Evolutionary conservation across 2,797 vertebrate species (phyloP).

Genomic region (Darevskia mixta): DNA sequence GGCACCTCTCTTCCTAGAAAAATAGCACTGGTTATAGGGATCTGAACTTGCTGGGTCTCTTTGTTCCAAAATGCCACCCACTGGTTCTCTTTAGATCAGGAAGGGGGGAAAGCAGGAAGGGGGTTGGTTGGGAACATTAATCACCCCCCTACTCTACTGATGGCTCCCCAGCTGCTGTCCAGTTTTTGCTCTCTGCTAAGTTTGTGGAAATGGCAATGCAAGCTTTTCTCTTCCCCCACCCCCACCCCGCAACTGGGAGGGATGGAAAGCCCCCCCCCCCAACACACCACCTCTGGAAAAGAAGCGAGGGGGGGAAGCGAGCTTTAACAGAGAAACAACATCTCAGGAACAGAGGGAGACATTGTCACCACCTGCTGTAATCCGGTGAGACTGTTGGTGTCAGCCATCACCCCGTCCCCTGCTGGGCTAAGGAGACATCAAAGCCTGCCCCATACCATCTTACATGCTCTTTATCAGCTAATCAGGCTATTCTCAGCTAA

Average conservation of each 20-base stretch:
- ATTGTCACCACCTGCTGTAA: constrained; percentile 76
- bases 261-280: neutral
- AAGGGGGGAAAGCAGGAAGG: no score
- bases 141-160: no score
- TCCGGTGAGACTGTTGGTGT: constrained; percentile 82
- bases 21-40: no score
- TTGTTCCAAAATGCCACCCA: no score
- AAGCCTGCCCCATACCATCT: constrained; percentile 82
- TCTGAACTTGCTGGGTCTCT: no score
- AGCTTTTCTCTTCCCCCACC: constrained; percentile 50
- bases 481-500: constrained; percentile 83
- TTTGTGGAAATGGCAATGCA: neutral
- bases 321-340: constrained; percentile 70
- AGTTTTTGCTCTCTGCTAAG: no score
- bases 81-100: no score
- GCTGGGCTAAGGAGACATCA: constrained; percentile 80
- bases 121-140: no score
- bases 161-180: no score
- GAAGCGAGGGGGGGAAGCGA: constrained; percentile 38
- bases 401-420: constrained; percentile 75
- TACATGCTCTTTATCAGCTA: constrained; percentile 83
- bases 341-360: constrained; percentile 74
- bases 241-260: constrained; percentile 34
- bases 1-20: no score
- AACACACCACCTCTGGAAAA: no score